Evolutionary conservation across 1,140 invertebrate species (phyloP).

Genomic region (Papilio polytes): DNA sequence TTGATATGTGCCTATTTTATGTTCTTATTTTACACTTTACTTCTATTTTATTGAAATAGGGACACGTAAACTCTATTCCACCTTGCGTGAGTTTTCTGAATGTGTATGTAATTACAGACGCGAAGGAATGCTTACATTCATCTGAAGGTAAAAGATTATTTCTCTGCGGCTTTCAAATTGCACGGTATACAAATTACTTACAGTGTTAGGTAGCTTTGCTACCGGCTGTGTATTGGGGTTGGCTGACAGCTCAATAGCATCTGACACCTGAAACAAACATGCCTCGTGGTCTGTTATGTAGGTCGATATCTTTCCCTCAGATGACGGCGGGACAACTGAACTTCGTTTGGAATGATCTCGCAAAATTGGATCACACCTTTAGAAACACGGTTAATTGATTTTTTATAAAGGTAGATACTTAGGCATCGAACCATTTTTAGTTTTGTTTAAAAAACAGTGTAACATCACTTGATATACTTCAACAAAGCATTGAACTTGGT

Average conservation of each 20-base stretch:
- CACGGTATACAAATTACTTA: conserved; percentile 54
- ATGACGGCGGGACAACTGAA: conserved; percentile 46
- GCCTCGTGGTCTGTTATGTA: conserved; percentile 56
- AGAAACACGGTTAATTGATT: neutral
- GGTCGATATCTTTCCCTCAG: conserved; percentile 64
- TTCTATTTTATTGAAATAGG: neutral
- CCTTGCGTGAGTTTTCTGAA: neutral
- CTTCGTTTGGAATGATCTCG: conserved; percentile 46
- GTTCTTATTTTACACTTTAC: neutral
- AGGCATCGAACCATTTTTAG: too few relatives aligned
- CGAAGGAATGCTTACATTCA: neutral
- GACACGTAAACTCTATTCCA: neutral
- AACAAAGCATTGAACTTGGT: too few relatives aligned
- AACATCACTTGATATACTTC: too few relatives aligned
- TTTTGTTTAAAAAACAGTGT: too few relatives aligned
- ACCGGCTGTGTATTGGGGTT: conserved; percentile 68
- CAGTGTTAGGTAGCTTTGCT: conserved; percentile 68
- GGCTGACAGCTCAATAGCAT: conserved; percentile 69
- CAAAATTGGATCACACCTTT: neutral
- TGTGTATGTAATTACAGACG: neutral
- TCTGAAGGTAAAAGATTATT: conserved; percentile 5
- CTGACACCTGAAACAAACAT: conserved; percentile 74
- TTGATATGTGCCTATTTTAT: neutral
- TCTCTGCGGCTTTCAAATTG: conserved; percentile 36
- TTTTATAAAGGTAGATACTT: too few relatives aligned